Base-by-base conservation (phyloP, 2,797 vertebrate genomes). In the Naso thynnoides region DNA sequence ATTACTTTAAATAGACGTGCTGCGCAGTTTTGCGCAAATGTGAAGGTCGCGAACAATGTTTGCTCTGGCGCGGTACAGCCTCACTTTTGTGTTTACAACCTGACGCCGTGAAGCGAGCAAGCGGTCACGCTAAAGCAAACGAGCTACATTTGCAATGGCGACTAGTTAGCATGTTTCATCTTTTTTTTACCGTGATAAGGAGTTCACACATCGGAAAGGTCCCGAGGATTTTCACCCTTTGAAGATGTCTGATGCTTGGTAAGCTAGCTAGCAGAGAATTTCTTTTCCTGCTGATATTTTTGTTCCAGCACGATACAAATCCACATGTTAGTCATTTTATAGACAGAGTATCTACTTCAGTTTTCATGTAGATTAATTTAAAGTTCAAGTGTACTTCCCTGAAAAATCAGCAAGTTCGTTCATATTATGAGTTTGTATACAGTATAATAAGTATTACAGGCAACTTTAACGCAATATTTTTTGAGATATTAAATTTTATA, bases 201-300 rank as follows among this genome's bases (percentile, higher is more conserved):
- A n/a, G 44, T n/a, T n/a, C 4, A 6, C 11, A 24, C 38, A 8
- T 42, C 5, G n/a, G 38, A 36, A 29, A 18, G 9, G 6, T 21
- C 10, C 16, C n/a, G 26, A 21, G 8, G 42, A 26, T 4, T 26
- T 54, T 59, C n/a, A 31, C 31, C 39, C 39, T 38, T 19, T 53
- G 57, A 85, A 80, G 33, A 95, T 95, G 94, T 84, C 92, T 49
- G 93, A 94, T 33, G 47, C 68, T 19, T 88, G 92, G 94, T 95
- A 85, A 92, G 93, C 71, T 67, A 52, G 18, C 53, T 16, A n/a
- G 1, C 6, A 16, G 4, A 24, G 6, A 18, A 38, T 62, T 48
- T 11, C 13, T n/a, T 31, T 18, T 2, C 2, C 2, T 69, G 55
- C n/a, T 59, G 11, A 29, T 63, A 0, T 39, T 5, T 44, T 45